Evolutionary conservation across 2,888 invertebrate genomes (phyloP).

Genomic region (Ochlodes sylvanus): DNA sequence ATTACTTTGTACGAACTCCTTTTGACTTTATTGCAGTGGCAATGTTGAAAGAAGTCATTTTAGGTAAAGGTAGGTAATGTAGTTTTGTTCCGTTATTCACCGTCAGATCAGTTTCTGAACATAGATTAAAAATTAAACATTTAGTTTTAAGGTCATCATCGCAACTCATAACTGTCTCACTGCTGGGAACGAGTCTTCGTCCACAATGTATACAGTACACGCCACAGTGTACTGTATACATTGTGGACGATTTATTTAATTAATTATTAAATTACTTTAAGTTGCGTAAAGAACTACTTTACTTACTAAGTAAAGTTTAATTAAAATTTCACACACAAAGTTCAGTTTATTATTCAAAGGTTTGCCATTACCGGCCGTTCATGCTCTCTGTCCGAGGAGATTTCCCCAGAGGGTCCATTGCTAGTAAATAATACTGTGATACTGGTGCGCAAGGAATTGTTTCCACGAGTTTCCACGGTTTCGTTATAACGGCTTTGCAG

Average conservation of each 20-base stretch:
- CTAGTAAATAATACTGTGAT: slow-evolving; percentile 44
- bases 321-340: slow-evolving; percentile 9
- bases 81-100: too few species aligned
- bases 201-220: too few species aligned
- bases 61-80: not conserved
- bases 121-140: too few species aligned
- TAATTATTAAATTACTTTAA: too few species aligned
- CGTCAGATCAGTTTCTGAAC: too few species aligned
- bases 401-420: slow-evolving; percentile 46
- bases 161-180: too few species aligned
- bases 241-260: too few species aligned
- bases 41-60: not conserved
- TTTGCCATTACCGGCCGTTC: slow-evolving; percentile 23
- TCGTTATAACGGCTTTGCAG: not conserved
- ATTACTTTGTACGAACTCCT: not conserved
- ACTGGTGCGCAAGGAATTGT: slow-evolving; percentile 41
- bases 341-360: slow-evolving; percentile 31
- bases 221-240: too few species aligned
- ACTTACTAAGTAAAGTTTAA: not conserved
- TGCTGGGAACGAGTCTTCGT: too few species aligned
- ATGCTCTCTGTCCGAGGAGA: slow-evolving; percentile 41
- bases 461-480: slow-evolving; percentile 13
- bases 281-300: too few species aligned
- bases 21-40: not conserved
- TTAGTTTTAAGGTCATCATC: too few species aligned